Evolutionary conservation across 2,113 vertebrate species (phyloP).

Genomic region (Calonectris borealis): DNA sequence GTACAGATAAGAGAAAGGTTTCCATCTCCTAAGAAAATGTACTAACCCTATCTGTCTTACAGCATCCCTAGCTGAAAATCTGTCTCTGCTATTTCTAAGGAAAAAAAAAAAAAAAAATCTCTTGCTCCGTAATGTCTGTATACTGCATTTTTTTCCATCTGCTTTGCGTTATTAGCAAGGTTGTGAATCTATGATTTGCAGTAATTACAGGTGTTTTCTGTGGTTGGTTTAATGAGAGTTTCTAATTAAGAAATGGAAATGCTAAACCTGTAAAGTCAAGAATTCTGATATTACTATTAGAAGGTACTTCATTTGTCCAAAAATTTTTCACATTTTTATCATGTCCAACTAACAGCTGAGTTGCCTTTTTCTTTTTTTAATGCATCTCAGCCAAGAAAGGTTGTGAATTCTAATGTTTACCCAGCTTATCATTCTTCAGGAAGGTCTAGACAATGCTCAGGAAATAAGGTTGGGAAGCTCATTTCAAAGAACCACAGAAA

Average conservation of each 20-base stretch:
- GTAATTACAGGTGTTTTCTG: neutral
- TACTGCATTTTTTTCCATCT: neutral
- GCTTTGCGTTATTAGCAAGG: neutral
- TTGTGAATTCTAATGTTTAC: neutral
- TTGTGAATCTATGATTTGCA: neutral
- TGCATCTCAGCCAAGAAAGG: neutral
- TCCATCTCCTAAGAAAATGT: neutral
- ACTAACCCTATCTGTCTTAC: neutral
- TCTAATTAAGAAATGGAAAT: slow-evolving; percentile 8
- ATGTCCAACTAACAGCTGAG: neutral
- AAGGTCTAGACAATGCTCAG: neutral
- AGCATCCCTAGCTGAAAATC: neutral
- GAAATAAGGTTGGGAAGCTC: neutral
- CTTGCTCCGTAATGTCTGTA: neutral
- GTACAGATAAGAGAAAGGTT: neutral
- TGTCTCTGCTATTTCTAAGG: neutral
- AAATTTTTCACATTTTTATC: neutral
- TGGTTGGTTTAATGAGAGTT: neutral
- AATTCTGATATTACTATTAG: neutral
- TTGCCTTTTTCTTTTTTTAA: neutral
- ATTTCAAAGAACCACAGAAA: neutral
- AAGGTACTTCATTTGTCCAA: neutral
- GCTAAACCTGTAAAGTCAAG: neutral
- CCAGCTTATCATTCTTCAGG: neutral
- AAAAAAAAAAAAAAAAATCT: neutral